Evolutionary conservation across 2,797 vertebrate species (phyloP).

Genomic region (Zenarchopterus dispar): DNA sequence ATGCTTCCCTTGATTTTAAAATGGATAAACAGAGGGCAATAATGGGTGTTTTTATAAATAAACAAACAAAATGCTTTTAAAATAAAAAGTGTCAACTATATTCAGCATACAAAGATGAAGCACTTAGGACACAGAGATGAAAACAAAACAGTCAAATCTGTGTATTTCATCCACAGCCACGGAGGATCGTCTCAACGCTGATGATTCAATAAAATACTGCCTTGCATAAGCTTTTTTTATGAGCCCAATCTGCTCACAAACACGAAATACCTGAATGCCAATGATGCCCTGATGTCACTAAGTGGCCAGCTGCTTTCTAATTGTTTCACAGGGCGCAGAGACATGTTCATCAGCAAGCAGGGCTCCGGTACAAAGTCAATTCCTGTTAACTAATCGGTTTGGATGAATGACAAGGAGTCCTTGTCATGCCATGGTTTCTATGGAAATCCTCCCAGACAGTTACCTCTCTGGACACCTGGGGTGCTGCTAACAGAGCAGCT

Average conservation of each 20-base stretch:
- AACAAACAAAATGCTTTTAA: too few species aligned
- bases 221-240: conserved; percentile 39
- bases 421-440: conserved; percentile 43
- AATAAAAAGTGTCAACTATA: too few species aligned
- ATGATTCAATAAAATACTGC: conserved; percentile 47
- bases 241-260: conserved; percentile 17
- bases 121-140: not conserved
- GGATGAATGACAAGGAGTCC: conserved; percentile 3
- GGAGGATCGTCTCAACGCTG: conserved; percentile 34
- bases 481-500: conserved; percentile 30
- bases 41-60: too few species aligned
- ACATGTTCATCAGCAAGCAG: conserved; percentile 18
- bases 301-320: conserved; percentile 36
- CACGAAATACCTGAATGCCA: conserved; percentile 32
- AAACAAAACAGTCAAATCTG: not conserved
- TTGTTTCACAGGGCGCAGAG: conserved; percentile 20
- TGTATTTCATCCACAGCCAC: conserved; percentile 24
- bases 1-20: too few species aligned
- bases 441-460: conserved; percentile 45
- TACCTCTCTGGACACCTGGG: conserved; percentile 1
- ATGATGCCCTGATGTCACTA: conserved; percentile 25
- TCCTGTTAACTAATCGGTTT: conserved; percentile 30
- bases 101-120: too few species aligned
- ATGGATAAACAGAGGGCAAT: too few species aligned
- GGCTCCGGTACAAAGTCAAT: conserved; percentile 16